These are phyloP conservation scores for Cotesia vestalis DNA, from an alignment of 1,140 invertebrate genomes.

Conservation along the genomic window DNA sequence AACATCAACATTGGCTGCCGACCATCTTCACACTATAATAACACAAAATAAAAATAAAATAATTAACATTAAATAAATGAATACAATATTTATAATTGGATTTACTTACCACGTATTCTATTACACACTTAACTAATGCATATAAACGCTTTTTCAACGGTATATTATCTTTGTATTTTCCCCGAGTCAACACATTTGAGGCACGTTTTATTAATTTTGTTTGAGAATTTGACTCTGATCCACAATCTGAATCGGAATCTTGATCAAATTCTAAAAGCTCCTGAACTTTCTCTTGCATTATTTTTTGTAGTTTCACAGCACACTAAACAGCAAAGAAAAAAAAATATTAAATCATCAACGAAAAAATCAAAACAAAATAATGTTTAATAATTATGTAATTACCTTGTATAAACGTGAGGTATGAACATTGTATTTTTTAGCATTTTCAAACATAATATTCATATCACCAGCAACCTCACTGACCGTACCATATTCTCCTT, in stretches of 20 bases:
- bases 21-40: constrained; percentile 76
- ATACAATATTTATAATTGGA: constrained; percentile 37
- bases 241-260: constrained; percentile 69
- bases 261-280: constrained; percentile 83
- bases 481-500: constrained; percentile 84
- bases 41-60: constrained; percentile 29
- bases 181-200: constrained; percentile 66
- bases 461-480: constrained; percentile 93
- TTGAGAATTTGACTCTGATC: constrained; percentile 61
- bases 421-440: constrained; percentile 91
- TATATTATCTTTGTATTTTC: constrained; percentile 70
- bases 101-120: constrained; percentile 78
- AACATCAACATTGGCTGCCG: constrained; percentile 90
- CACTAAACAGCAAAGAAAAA: constrained; percentile 66
- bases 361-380: constrained; percentile 14
- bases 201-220: constrained; percentile 65
- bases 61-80: constrained; percentile 32
- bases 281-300: constrained; percentile 86
- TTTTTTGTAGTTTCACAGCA: constrained; percentile 81
- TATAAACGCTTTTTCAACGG: constrained; percentile 80
- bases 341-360: constrained; percentile 17
- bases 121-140: constrained; percentile 77
- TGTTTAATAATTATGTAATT: constrained; percentile 61
- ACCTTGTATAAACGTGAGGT: constrained; percentile 89
- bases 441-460: constrained; percentile 99